Evolutionary conservation across 1,140 invertebrate genomes (phyloP).

Genomic region (Anoplolepis gracilipes): DNA sequence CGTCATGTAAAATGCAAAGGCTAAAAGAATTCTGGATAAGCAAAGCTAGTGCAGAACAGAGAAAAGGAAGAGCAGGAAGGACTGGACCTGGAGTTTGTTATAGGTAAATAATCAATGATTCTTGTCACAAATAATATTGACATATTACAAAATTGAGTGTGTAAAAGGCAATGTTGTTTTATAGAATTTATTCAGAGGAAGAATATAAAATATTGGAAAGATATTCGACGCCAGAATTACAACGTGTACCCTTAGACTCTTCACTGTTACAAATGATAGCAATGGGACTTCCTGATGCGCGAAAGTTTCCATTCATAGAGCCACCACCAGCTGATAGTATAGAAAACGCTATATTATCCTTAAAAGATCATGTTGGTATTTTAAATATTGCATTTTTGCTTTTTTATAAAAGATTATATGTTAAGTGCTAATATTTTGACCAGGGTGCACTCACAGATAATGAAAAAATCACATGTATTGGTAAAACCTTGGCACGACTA

Average conservation of each 20-base stretch:
- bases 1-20: conserved; percentile 94
- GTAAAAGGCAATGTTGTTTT: conserved; percentile 78
- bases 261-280: conserved; percentile 97
- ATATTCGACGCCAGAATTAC: conserved; percentile 96
- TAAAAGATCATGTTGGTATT: conserved; percentile 94
- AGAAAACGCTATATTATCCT: conserved; percentile 93
- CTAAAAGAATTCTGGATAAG: conserved; percentile 99
- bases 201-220: conserved; percentile 92
- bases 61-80: conserved; percentile 97
- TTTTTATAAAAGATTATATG: conserved; percentile 34
- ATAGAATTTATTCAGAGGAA: conserved; percentile 95
- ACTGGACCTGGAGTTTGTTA: conserved; percentile 88
- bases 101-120: conserved; percentile 81
- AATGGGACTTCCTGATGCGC: conserved; percentile 96
- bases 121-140: background rate
- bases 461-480: conserved; percentile 96
- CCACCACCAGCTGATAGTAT: conserved; percentile 93
- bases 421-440: conserved; percentile 67
- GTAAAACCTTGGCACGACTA: conserved; percentile 94
- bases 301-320: conserved; percentile 98
- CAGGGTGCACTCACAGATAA: conserved; percentile 93
- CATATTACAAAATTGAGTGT: conserved; percentile 66
- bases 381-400: conserved; percentile 44
- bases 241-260: conserved; percentile 96
- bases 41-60: conserved; percentile 98